Base-by-base conservation (phyloP, 2,888 invertebrate species). In the Drosophila diplacantha region DNA sequence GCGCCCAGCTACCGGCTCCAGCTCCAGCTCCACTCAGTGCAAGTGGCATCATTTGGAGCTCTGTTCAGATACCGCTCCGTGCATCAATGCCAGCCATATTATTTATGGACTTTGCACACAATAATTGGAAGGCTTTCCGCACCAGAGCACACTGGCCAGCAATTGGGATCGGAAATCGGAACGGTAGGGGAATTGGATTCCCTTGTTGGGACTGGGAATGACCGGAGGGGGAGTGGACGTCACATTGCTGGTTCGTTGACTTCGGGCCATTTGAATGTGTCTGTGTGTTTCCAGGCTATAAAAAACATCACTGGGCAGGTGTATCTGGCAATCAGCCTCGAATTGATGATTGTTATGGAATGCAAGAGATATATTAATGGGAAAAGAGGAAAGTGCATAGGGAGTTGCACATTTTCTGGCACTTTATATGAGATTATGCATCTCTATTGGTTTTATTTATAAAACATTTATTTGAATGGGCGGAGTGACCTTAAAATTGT, bases 71-170 rank as follows among this genome's bases (percentile, higher is more conserved):
- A 39, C 39, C 41, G 55, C 38, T 38, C 24, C 56, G 51, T 69
- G 41, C 50, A 51, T 61, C 49, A 41, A 44, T 57, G 49, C 53
- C 47, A 44, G n/a, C 39, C 39, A 61, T 43, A 68, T 79, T 81
- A 73, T 81, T 81, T 74, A 75, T 63, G 81, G 62, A 49, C 55
- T 66, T 49, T 73, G 76, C 75, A 79, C 79, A 73, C 64, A 68
- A 58, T 81, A 76, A 81, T 76, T 81, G 75, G 80, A 59, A 47
- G 66, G 72, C 64, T 73, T 79, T 60, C 55, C 71, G 76, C 63
- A 63, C 60, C 71, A 65, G 43, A 66, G 62, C 51, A 39, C 72
- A 52, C 14, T 51, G 69, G 69, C 43, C 55, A 66, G 61, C 62
- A 61, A 60, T 47, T 67, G 49, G 44, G 35, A 67, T 44, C 38